These are phyloP conservation scores for Echeneis naucrates DNA, from an alignment of 2,797 vertebrate species.

Conservation along the genomic window DNA sequence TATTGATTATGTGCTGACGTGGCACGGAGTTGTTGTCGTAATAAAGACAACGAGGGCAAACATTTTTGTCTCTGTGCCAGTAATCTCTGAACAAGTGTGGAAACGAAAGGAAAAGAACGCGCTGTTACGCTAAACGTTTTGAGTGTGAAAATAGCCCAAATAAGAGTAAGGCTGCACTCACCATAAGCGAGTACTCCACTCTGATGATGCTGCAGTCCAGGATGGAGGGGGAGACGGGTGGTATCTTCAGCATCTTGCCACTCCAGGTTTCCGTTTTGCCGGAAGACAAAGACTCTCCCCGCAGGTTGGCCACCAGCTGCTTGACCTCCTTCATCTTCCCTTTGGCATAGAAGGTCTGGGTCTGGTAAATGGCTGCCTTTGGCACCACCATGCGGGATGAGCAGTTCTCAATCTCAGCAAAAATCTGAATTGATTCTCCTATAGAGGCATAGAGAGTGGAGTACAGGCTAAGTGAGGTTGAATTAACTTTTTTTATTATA, in stretches of 20 bases:
- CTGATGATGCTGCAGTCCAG: conserved; percentile 98
- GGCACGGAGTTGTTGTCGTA: conserved; percentile 1
- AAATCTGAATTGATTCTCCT: conserved; percentile 99
- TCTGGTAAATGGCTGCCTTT: conserved; percentile 98
- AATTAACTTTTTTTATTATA: too few relatives aligned
- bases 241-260: conserved; percentile 97
- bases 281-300: conserved; percentile 95
- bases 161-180: conserved; percentile 64
- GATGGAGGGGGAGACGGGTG: conserved; percentile 96
- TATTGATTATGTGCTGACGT: conserved; percentile 40
- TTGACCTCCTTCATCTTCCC: conserved; percentile 99
- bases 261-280: conserved; percentile 99
- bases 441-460: background rate
- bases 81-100: background rate
- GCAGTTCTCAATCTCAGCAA: conserved; percentile 98
- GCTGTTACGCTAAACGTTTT: background rate
- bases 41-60: background rate
- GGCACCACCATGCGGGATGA: conserved; percentile 98
- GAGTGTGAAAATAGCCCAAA: background rate
- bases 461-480: conserved; percentile 4
- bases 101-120: background rate
- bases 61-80: background rate
- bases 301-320: conserved; percentile 95
- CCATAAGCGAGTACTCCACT: conserved; percentile 98
- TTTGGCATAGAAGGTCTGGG: conserved; percentile 98